These are phyloP conservation scores for Ammospiza maritima DNA, from an alignment of 2,797 vertebrate species.

Conservation along the genomic window DNA sequence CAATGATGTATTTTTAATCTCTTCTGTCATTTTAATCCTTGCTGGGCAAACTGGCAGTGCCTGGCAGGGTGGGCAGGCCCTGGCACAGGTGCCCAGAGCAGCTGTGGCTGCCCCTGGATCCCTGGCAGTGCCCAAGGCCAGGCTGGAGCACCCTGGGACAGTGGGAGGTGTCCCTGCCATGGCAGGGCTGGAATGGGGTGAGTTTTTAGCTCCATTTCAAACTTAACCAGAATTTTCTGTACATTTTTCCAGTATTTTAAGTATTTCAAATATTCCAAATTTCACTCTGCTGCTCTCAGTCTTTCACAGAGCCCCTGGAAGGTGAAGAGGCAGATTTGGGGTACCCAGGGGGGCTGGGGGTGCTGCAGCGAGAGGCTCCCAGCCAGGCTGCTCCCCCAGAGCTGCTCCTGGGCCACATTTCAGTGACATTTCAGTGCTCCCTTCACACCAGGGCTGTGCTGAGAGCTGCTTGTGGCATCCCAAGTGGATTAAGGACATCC, in stretches of 20 bases:
- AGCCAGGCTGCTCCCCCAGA: too few relatives aligned
- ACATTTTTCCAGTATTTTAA: not conserved
- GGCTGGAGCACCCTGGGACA: not conserved
- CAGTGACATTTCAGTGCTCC: not conserved
- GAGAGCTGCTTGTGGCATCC: not conserved
- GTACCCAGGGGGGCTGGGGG: not conserved
- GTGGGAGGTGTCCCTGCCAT: not conserved
- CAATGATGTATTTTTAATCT: constrained; percentile 18
- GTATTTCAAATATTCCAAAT: too few relatives aligned
- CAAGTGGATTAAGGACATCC: not conserved
- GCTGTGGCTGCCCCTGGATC: not conserved
- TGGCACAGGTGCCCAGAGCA: not conserved
- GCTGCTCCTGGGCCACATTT: too few relatives aligned
- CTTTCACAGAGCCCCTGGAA: not conserved
- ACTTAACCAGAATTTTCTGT: not conserved
- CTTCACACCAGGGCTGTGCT: not conserved
- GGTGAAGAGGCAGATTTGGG: not conserved
- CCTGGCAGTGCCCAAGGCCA: not conserved
- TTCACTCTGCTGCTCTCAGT: not conserved
- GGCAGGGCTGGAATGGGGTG: not conserved
- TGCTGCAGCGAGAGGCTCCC: not conserved
- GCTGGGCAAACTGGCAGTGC: not conserved
- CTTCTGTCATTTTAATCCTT: not conserved
- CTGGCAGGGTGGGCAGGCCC: not conserved
- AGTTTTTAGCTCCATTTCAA: not conserved